phyloP scores from a whole-genome alignment of 2,113 vertebrate species.

The Pedetes capensis region DNA sequence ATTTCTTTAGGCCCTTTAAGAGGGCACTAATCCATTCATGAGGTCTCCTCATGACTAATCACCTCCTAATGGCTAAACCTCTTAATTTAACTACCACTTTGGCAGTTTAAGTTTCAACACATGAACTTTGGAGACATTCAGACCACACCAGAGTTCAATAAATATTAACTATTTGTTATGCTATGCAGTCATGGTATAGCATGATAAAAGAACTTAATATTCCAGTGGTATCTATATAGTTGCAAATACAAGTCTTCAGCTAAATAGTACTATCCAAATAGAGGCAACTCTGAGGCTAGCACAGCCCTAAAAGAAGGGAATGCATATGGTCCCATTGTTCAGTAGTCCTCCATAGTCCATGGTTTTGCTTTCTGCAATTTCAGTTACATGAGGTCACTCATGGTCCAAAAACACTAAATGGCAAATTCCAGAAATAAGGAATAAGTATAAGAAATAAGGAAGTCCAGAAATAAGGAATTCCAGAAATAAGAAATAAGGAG shows the following conservation, averaged over 20 bases:
- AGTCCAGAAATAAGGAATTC: too few species aligned
- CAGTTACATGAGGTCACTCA: too few species aligned
- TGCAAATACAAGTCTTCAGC: neutral
- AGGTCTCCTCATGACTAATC: too few species aligned
- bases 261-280: neutral
- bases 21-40: neutral
- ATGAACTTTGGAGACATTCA: neutral
- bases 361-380: too few species aligned
- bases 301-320: neutral
- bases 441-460: too few species aligned
- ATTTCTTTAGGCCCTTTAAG: neutral
- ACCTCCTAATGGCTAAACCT: neutral
- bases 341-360: neutral
- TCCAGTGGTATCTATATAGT: neutral
- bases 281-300: neutral
- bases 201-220: neutral
- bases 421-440: too few species aligned
- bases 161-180: neutral
- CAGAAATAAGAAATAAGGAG: too few species aligned
- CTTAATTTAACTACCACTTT: neutral
- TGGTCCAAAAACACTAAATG: too few species aligned
- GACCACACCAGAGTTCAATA: neutral
- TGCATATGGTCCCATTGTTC: neutral
- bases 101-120: neutral
- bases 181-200: neutral